phyloP scores from a whole-genome alignment of 2,113 vertebrate genomes.

The Cynopterus brachyotis region DNA sequence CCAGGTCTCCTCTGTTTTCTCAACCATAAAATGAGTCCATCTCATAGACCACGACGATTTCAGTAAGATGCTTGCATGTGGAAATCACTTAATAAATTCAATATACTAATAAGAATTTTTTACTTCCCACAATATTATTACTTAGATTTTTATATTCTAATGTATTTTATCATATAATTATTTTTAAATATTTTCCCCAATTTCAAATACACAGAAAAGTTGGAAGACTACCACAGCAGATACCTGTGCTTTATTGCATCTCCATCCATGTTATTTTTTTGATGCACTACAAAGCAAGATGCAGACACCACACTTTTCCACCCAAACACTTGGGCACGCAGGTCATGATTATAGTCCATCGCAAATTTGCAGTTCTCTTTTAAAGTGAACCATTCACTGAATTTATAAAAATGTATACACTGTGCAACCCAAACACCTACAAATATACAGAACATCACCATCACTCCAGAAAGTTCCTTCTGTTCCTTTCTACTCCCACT shows the following conservation, averaged over 20 bases:
- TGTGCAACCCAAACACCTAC: background rate
- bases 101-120: background rate
- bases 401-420: background rate
- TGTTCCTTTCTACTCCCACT: background rate
- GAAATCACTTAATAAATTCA: background rate
- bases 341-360: background rate
- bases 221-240: background rate
- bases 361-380: background rate
- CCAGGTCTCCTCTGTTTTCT: background rate
- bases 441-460: background rate
- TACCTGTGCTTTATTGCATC: background rate
- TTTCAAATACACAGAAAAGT: background rate
- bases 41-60: background rate
- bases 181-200: background rate
- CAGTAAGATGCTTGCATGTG: background rate
- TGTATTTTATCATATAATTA: background rate
- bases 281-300: background rate
- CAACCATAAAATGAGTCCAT: background rate
- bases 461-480: background rate
- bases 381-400: background rate
- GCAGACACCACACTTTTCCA: background rate
- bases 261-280: background rate
- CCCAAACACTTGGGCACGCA: background rate
- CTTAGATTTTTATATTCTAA: background rate
- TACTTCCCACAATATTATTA: background rate